Evolutionary conservation across 2,888 invertebrate genomes (phyloP).

Genomic region (Agonopterix subpropinquella): DNA sequence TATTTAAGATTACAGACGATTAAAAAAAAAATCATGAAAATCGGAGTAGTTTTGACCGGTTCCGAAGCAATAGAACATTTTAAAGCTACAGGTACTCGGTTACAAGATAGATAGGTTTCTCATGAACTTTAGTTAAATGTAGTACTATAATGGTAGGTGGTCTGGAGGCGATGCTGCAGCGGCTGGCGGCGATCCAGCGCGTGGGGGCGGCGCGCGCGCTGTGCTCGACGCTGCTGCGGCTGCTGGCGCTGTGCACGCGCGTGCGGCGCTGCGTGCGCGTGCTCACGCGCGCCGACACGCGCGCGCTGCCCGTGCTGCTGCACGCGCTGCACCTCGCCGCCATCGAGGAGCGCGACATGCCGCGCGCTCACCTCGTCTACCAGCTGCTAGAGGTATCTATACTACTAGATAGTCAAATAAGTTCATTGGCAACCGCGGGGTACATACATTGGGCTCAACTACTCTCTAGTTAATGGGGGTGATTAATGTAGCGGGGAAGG

Average conservation of each 20-base stretch:
- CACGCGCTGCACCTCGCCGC: constrained; percentile 86
- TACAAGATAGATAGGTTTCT: no score
- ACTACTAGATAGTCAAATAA: no score
- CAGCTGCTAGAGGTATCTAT: constrained; percentile 90
- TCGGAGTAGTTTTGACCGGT: no score
- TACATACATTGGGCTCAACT: no score
- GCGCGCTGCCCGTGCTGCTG: constrained; percentile 88
- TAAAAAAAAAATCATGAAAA: no score
- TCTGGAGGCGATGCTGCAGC: constrained; percentile 85
- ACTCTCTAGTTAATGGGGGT: no score
- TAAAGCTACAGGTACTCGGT: no score
- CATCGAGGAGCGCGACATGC: constrained; percentile 77
- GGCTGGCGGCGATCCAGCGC: constrained; percentile 90
- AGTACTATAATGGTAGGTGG: constrained; percentile 48
- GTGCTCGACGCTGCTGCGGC: constrained; percentile 90
- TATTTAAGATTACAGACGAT: no score
- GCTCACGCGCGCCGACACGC: constrained; percentile 88
- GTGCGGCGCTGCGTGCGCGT: constrained; percentile 92
- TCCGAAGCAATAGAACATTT: no score
- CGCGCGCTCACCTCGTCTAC: constrained; percentile 88
- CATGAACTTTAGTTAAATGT: no score
- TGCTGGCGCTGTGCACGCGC: constrained; percentile 93
- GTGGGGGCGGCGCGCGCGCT: constrained; percentile 91
- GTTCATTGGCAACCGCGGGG: no score
- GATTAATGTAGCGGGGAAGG: no score